Conservation (phyloP, 2,113 vertebrate genomes). For the Scortum barcoo region DNA sequence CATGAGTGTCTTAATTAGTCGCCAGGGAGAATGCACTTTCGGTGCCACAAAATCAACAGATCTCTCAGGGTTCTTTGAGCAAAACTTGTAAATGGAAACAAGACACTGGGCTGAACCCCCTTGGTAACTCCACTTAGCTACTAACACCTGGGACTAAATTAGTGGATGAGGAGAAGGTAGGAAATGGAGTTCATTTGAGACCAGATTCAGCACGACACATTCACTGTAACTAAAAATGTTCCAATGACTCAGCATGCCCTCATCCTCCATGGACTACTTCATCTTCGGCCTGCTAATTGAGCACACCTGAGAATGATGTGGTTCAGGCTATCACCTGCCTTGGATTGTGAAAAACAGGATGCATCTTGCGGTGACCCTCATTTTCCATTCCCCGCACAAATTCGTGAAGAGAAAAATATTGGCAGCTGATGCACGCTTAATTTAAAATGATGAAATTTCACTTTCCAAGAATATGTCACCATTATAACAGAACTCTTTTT, state of each 20-base stretch:
- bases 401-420: conserved; percentile 30
- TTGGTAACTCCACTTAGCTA: conserved; percentile 54
- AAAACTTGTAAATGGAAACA: conserved; percentile 64
- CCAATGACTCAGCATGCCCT: conserved; percentile 63
- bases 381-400: conserved; percentile 30
- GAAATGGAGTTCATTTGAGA: conserved; percentile 51
- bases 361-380: conserved; percentile 13
- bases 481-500: conserved; percentile 1
- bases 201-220: conserved; percentile 29
- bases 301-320: conserved; percentile 53
- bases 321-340: conserved; percentile 30
- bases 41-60: conserved; percentile 55
- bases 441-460: background rate
- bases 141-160: conserved; percentile 67
- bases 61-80: conserved; percentile 50
- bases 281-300: conserved; percentile 56
- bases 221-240: conserved; percentile 52
- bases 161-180: conserved; percentile 15
- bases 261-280: conserved; percentile 52
- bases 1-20: conserved; percentile 68
- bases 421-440: conserved; percentile 1
- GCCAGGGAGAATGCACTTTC: conserved; percentile 59
- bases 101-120: conserved; percentile 24
- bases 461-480: conserved; percentile 20
- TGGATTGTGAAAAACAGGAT: conserved; percentile 60